Evolutionary conservation across 2,797 vertebrate genomes (phyloP), one percentile per base, ranked within the genome.

Genomic region (Trachurus trachurus): DNA sequence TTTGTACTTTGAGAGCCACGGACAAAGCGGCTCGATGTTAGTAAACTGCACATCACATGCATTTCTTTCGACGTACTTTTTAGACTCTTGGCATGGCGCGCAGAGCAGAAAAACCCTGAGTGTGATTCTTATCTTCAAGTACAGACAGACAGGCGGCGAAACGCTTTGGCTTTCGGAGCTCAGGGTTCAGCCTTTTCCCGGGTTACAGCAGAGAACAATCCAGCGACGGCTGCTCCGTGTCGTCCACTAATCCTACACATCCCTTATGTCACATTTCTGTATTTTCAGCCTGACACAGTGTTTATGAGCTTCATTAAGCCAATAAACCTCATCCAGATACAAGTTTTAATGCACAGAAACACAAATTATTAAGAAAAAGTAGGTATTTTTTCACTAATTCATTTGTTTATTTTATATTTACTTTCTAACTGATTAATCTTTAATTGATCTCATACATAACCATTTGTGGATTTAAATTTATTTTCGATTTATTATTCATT

Each of bases 101-200:
- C 77, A 21, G 71, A 78, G 71, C 75, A 60, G 12, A 74, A 63
- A 63, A 74, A 78, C 53, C 52, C 74, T 22, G 81, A 78, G 53
- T 54, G 82, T 57, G 89, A 89, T 91, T 75, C 77, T 89, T 90
- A 90, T 92, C 91, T 82, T 66, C 22, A 78, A 84, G 90, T 68
- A 47, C 75, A 92, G 92, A 91, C 90, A 87, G 82, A 71, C 89
- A 81, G 88, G 86, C 86, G 81, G 77, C 81, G 10, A 56, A 76
- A 83, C 29, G 52, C 73, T 78, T 49, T 15, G 66, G 77, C 76
- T 84, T 79, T 37, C 8, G 21, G 74, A 85, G 67, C 2, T 37
- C 59, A 21, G 66, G 61, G 84, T 79, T 85, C 69, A 71, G 80
- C 71, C 62, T 79, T 79, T 79, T 56, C 56, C 71, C 79, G 68